Conservation (phyloP, 1,140 invertebrate species). For the roundworm (Caenorhabditis elegans) region WBcel235 BX284602.5:5102001-5102500, state of each 20-base stretch:
- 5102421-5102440: slow-evolving; percentile 16
- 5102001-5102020: not conserved
- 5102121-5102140: slow-evolving; percentile 4
- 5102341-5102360: slow-evolving; percentile 4
- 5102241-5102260: slow-evolving; percentile 20
- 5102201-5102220: slow-evolving; percentile 27
- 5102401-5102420: slow-evolving; percentile 17
- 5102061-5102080: not conserved
- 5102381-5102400: slow-evolving; percentile 41
- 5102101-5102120: not conserved
- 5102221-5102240: slow-evolving; percentile 12
- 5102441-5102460: slow-evolving; percentile 25
- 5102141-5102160: slow-evolving; percentile 29
- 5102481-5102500: slow-evolving; percentile 38
- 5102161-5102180: slow-evolving; percentile 32
- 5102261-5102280: slow-evolving; percentile 1
- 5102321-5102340: too few relatives aligned
- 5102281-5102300: not conserved
- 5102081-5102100: not conserved
- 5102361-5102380: slow-evolving; percentile 38
- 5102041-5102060: not conserved
- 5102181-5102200: slow-evolving; percentile 29
- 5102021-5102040: not conserved
- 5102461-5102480: slow-evolving; percentile 36
- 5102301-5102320: too few relatives aligned